Evolutionary conservation across 1,140 invertebrate genomes (phyloP), one percentile per base, ranked within the genome.

Genomic region (Drosophila melanogaster): DNA sequence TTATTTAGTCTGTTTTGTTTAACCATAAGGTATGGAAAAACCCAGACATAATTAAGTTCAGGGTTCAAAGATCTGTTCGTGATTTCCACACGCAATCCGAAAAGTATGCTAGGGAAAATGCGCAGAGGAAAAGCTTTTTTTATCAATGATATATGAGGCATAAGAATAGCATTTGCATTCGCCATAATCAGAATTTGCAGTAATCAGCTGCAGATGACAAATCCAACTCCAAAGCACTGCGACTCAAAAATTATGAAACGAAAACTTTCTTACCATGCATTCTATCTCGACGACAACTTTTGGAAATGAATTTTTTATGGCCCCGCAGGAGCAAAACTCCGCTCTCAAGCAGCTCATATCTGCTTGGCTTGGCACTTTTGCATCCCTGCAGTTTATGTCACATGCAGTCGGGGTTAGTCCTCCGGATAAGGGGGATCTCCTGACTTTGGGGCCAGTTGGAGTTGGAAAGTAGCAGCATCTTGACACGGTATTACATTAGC

Each of bases 221-320:
- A 66, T 62, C 60, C 62, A 70, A 49, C 66, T 35, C 43, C 17
- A 47, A 57, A 70, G 50, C 22, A 26, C 59, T 64, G 30, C 44
- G 37, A 40, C 66, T 70, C 12, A 40, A 71, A 71, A 71, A 71
- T 70, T 70, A 71, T 71, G 65, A 70, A 71, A 70, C 30, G 66
- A 69, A 70, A 70, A 70, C 64, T 70, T 70, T 69, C 50, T 40
- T 67, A 15, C 64, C 66, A 70, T 44, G 62, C 66, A 62, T 38
- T 54, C 64, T 54, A 72, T 50, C 70, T 73, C 38, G 33, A 41
- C 47, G 60, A 57, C 61, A 69, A 77, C 43, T 67, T 69, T 67
- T 76, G 65, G 54, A 87, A 86, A 86, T 86, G 65, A 78, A 81
- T 79, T 84, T 87, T 81, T 79, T 71, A 79, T 65, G 69, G 41